phyloP scores from a whole-genome alignment of 2,797 vertebrate genomes.

The Danio kyathit region DNA sequence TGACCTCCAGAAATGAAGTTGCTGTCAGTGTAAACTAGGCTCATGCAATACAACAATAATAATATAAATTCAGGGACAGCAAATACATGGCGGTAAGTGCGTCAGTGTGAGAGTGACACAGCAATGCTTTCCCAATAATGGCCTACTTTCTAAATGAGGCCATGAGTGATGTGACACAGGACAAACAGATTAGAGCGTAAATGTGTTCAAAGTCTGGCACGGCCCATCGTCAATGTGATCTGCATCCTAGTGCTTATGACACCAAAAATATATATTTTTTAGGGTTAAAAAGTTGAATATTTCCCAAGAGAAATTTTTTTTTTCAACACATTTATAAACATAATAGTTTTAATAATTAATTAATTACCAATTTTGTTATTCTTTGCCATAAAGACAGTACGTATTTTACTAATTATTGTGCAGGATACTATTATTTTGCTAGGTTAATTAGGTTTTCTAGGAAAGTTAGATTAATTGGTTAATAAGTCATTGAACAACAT shows the following conservation, averaged over 20 bases:
- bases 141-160: background rate
- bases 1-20: background rate
- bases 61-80: background rate
- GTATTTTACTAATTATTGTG: too few species aligned
- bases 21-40: background rate
- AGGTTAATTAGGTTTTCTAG: too few species aligned
- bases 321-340: too few species aligned
- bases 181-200: constrained; percentile 33
- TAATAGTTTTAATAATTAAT: too few species aligned
- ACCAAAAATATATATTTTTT: background rate
- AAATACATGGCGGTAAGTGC: constrained; percentile 36
- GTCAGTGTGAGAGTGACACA: constrained; percentile 17
- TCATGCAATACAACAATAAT: background rate
- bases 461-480: too few species aligned
- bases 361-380: too few species aligned
- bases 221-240: background rate
- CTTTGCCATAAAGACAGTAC: too few species aligned
- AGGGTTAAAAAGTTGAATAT: too few species aligned
- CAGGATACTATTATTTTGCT: too few species aligned
- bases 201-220: constrained; percentile 18
- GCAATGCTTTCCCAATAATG: constrained; percentile 14
- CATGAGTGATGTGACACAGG: constrained; percentile 2
- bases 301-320: too few species aligned
- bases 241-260: background rate
- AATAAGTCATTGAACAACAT: too few species aligned